phyloP scores from a whole-genome alignment of 2,888 invertebrate genomes.

The Cataglyphis albicans region DNA sequence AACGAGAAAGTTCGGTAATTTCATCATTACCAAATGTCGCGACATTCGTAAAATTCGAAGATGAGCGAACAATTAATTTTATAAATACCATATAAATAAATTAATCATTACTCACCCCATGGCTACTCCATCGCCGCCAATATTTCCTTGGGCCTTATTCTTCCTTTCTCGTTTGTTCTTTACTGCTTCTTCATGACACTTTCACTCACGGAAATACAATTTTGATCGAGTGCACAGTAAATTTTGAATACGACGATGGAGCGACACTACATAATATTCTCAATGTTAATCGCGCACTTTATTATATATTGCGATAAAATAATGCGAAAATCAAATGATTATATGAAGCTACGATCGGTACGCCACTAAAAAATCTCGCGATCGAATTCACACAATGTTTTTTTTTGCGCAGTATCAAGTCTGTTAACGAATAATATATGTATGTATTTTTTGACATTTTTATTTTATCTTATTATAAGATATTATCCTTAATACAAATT shows the following conservation, averaged over 20 bases:
- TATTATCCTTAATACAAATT: not conserved
- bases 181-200: not conserved
- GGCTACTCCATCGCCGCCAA: not conserved
- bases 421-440: not conserved
- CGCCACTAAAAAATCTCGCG: not conserved
- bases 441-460: not conserved
- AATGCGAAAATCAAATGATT: not conserved
- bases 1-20: conserved; percentile 78
- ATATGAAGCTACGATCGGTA: not conserved
- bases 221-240: not conserved
- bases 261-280: not conserved
- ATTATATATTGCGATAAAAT: not conserved
- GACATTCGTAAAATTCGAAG: not conserved
- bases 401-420: not conserved
- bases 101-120: not conserved
- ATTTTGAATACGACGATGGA: not conserved
- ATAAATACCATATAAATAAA: not conserved
- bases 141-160: not conserved
- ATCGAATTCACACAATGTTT: not conserved
- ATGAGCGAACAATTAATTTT: not conserved
- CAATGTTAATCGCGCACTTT: not conserved
- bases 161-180: not conserved
- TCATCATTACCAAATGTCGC: conserved; percentile 70
- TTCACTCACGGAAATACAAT: not conserved
- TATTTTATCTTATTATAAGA: not conserved